Conservation (phyloP, 2,888 invertebrate species). For the Spodoptera exigua region DNA sequence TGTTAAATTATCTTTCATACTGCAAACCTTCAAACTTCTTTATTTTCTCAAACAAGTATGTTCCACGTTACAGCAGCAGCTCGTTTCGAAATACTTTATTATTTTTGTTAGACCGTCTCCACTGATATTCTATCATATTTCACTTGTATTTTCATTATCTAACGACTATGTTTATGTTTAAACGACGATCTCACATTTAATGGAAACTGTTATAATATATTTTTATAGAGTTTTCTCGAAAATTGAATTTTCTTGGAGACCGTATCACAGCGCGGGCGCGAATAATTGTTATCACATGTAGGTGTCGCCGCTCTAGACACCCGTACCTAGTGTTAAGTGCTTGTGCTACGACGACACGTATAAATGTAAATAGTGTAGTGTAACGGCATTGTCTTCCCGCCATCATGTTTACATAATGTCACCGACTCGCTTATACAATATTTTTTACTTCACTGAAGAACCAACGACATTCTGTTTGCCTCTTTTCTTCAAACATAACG, state of each 20-base stretch:
- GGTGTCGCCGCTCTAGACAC: conserved; percentile 30
- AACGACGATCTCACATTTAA: conserved; percentile 1
- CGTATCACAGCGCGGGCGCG: conserved; percentile 12
- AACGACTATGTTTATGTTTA: conserved; percentile 2
- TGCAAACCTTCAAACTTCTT: no score
- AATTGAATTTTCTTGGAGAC: conserved; percentile 35
- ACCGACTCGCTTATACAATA: conserved; percentile 16
- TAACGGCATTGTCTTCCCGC: conserved; percentile 35
- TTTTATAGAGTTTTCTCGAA: conserved; percentile 19
- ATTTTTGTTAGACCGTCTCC: neutral
- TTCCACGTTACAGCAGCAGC: no score
- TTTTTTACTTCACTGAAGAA: conserved; percentile 3
- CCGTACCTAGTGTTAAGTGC: conserved; percentile 23
- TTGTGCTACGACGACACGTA: conserved; percentile 32
- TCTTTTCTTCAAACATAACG: neutral
- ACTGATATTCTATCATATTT: neutral
- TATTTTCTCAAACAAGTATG: no score
- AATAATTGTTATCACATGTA: conserved; percentile 44
- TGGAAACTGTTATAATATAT: neutral
- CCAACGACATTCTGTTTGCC: conserved; percentile 1
- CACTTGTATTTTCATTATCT: neutral
- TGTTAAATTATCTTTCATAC: no score
- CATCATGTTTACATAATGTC: conserved; percentile 32
- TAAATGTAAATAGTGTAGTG: conserved; percentile 34
- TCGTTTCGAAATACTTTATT: neutral